A percentile compares a stretch with the other conserved stretches of the same genome.
Conservation (phyloP, 2,797 vertebrate species). For the Sphaeramia orbicularis region DNA sequence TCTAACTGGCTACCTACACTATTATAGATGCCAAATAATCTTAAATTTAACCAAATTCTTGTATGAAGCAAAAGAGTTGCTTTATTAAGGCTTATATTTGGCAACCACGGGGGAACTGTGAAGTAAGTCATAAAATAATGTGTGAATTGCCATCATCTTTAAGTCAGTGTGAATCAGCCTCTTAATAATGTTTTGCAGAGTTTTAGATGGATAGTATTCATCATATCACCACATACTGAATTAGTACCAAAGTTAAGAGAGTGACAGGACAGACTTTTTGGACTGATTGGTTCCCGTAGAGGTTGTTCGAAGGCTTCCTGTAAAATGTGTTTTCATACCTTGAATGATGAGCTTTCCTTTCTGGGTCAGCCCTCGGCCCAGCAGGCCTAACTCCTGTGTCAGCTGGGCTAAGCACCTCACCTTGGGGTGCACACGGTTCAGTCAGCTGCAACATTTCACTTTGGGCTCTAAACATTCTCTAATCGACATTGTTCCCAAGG, state of each 20-base stretch:
- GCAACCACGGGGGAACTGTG: too few relatives aligned
- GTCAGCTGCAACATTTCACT: slow-evolving; percentile 52
- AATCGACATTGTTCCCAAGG: slow-evolving; percentile 48
- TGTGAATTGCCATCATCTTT: not conserved
- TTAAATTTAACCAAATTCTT: too few relatives aligned
- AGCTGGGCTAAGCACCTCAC: slow-evolving; percentile 39
- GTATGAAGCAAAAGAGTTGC: too few relatives aligned
- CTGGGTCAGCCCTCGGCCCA: slow-evolving; percentile 40
- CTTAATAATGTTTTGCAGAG: slow-evolving; percentile 1
- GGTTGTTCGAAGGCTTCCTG: slow-evolving; percentile 42
- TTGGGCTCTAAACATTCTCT: slow-evolving; percentile 37
- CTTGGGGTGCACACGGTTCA: slow-evolving; percentile 30
- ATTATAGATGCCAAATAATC: too few relatives aligned
- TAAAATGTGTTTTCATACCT: slow-evolving; percentile 55
- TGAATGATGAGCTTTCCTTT: slow-evolving; percentile 51
- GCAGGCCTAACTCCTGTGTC: slow-evolving; percentile 39
- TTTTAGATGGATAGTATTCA: too few relatives aligned
- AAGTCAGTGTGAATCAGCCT: not conserved
- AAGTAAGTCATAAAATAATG: too few relatives aligned
- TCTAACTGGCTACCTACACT: too few relatives aligned
- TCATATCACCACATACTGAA: too few relatives aligned
- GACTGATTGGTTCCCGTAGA: slow-evolving; percentile 25
- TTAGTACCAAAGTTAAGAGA: slow-evolving; percentile 3
- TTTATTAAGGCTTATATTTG: too few relatives aligned
- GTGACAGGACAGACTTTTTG: slow-evolving; percentile 8